Percentiles rank a stretch among this genome's conserved stretches.
phyloP scores from a whole-genome alignment of 2,888 invertebrate species.

The Cybosia mesomella region DNA sequence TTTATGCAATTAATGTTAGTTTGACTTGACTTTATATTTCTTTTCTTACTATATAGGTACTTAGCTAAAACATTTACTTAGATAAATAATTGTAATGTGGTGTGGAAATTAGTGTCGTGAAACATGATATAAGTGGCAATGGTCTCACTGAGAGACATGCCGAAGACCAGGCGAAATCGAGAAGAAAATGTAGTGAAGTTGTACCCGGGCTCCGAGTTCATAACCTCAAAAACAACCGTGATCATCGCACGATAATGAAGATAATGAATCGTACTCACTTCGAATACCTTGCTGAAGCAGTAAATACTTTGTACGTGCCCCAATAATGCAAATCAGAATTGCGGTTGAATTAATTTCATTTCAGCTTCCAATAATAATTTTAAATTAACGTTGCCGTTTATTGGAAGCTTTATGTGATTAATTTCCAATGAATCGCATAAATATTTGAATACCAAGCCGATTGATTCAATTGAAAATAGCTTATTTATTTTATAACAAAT shows the following conservation, averaged over 20 bases:
- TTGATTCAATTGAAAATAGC: background rate
- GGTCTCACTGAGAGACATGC: background rate
- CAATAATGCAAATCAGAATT: conserved; percentile 10
- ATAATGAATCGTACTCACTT: background rate
- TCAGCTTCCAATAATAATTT: conserved; percentile 14
- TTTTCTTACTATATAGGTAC: too few relatives aligned
- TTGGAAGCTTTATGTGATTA: conserved; percentile 6
- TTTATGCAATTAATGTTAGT: too few relatives aligned
- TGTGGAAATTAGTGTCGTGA: too few relatives aligned
- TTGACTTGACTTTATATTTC: too few relatives aligned
- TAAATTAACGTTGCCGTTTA: background rate
- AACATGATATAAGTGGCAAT: background rate
- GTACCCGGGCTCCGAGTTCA: background rate
- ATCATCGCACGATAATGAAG: background rate
- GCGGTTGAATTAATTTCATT: conserved; percentile 52
- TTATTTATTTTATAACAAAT: background rate
- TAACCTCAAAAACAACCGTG: background rate
- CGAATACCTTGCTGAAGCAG: background rate
- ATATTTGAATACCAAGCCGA: background rate
- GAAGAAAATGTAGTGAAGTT: background rate
- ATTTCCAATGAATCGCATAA: conserved; percentile 9
- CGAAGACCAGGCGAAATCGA: background rate
- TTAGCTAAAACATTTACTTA: too few relatives aligned
- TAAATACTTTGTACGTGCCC: background rate
- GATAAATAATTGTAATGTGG: too few relatives aligned